Evolutionary conservation across 2,113 vertebrate genomes (phyloP), one percentile per base, ranked within the genome.

Genomic region (Morphnarchus princeps): DNA sequence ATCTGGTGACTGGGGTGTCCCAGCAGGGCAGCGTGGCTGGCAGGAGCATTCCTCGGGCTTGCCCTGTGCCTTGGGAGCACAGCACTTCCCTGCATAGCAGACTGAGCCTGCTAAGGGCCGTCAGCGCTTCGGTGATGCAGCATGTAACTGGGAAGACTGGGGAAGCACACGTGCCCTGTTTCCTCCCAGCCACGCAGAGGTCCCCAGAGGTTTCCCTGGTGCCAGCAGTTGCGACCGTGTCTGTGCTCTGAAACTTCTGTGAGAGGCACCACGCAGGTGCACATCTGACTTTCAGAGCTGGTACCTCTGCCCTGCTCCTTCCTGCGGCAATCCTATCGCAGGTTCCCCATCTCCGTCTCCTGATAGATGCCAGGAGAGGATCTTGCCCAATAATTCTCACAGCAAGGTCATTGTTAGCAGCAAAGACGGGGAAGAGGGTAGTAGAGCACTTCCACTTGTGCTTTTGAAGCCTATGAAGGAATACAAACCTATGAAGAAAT

Each of bases 121-220:
- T 13, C 55, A 57, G 45, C 2, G 13, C 47, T 66, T 52, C 0
- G 0, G 59, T 50, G 52, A n/a, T 1, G 1, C 1, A 4, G 36
- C 4, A 0, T 31, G 25, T n/a, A 10, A 24, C 65, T 36, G 61
- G 31, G 83, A 29, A 54, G 49, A 36, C 6, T 1, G 1, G n/a
- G 31, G 69, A 32, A 70, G 29, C 7, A 2, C 42, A 4, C 3
- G 2, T 40, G 49, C 10, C 38, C 15, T 54, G 17, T 90, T 59
- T 28, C 58, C n/a, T n/a, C 32, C 22, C 2, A 9, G 73, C 63
- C 1, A 0, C 19, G 22, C 49, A 25, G 2, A 40, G 58, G 38
- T 55, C 26, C 62, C 45, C 4, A 0, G 19, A 58, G 52, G 40
- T n/a, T 28, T 61, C 52, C 43, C 45, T 29, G 85, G 40, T 47